phyloP scores from a whole-genome alignment of 2,113 vertebrate species.

The Girardinichthys multiradiatus region DNA sequence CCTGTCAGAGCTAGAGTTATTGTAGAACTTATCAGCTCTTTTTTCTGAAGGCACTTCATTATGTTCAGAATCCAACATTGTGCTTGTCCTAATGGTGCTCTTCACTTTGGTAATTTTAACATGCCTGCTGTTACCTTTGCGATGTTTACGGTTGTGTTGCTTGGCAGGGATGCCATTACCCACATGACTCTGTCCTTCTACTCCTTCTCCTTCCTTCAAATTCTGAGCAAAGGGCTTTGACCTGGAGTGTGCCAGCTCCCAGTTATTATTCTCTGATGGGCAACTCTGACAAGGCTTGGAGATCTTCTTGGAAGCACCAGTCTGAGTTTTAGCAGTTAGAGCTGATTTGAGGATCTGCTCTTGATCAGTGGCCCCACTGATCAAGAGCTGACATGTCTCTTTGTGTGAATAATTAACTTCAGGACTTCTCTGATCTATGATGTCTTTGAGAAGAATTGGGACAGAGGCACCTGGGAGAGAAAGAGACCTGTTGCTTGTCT shows the following conservation, averaged over 20 bases:
- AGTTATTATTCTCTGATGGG: constrained; percentile 63
- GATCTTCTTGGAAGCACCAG: constrained; percentile 69
- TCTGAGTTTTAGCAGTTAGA: constrained; percentile 76
- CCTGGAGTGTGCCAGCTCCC: constrained; percentile 76
- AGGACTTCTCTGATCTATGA: constrained; percentile 72
- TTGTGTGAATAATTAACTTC: constrained; percentile 66
- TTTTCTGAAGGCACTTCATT: constrained; percentile 60
- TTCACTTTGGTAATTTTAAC: constrained; percentile 78
- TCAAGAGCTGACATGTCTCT: constrained; percentile 63
- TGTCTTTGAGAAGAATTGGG: constrained; percentile 50
- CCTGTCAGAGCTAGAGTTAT: constrained; percentile 72
- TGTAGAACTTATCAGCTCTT: constrained; percentile 36
- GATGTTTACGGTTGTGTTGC: constrained; percentile 74
- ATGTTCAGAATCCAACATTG: constrained; percentile 28
- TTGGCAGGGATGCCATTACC: constrained; percentile 79
- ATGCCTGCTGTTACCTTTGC: constrained; percentile 76
- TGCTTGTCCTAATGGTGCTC: constrained; percentile 35
- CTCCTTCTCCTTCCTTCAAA: constrained; percentile 80
- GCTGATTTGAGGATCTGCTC: constrained; percentile 71
- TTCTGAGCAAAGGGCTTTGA: constrained; percentile 86
- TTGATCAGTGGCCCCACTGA: constrained; percentile 25
- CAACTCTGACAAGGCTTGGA: constrained; percentile 19
- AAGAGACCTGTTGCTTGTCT: constrained; percentile 53
- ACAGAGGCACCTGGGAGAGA: neutral
- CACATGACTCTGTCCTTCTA: constrained; percentile 49